phyloP scores from a whole-genome alignment of 64 coral and sea anemone species.

The Astreopora myriophthalma region DNA sequence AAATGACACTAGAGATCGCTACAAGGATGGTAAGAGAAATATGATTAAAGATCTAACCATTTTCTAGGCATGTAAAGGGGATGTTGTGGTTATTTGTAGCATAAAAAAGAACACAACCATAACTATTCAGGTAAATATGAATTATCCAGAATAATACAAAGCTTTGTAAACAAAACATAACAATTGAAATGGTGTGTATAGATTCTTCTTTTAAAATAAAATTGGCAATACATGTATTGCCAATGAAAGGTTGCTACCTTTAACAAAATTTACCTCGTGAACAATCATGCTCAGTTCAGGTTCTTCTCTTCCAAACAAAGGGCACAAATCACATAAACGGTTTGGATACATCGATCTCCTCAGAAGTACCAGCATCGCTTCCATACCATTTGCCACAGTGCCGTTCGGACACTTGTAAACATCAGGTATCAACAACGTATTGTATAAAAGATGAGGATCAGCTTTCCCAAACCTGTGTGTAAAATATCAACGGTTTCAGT shows the following conservation, averaged over 20 bases:
- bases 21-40: background rate
- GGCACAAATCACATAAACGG: conserved; percentile 47
- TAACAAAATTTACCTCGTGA: conserved; percentile 31
- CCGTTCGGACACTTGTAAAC: conserved; percentile 57
- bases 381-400: conserved; percentile 45
- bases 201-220: background rate
- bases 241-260: background rate
- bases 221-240: background rate
- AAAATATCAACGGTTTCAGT: background rate
- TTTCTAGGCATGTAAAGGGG: too few species aligned
- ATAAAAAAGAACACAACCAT: too few species aligned
- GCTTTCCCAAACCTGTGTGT: conserved; percentile 51
- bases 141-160: too few species aligned
- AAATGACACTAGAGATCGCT: background rate
- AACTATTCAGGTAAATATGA: too few species aligned
- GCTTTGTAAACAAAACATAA: too few species aligned
- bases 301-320: conserved; percentile 59
- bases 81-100: too few species aligned
- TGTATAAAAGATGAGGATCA: conserved; percentile 20
- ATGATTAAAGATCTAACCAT: background rate
- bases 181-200: background rate
- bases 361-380: conserved; percentile 37
- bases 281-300: conserved; percentile 68
- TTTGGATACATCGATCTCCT: conserved; percentile 47
- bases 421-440: conserved; percentile 32